Conservation (phyloP, 2,888 invertebrate genomes). For the Latrodectus hesperus region DNA sequence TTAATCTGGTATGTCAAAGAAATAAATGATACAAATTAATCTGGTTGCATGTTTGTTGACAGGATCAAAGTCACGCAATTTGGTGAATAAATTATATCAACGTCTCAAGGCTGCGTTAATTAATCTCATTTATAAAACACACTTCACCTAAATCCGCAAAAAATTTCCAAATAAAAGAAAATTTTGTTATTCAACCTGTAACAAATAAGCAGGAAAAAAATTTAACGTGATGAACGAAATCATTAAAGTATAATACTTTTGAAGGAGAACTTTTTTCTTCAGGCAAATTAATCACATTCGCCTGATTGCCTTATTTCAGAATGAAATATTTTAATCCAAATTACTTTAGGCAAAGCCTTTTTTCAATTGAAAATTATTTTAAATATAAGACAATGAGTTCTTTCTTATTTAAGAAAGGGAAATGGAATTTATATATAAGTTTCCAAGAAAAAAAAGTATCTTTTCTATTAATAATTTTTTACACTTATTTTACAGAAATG, state of each 20-base stretch:
- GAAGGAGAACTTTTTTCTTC: neutral
- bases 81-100: conserved; percentile 23
- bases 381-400: neutral
- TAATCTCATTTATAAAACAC: conserved; percentile 12
- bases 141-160: too few species aligned
- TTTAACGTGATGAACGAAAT: conserved; percentile 5
- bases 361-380: neutral
- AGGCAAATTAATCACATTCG: neutral
- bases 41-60: conserved; percentile 29
- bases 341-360: conserved; percentile 5
- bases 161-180: too few species aligned
- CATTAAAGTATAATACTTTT: conserved; percentile 24
- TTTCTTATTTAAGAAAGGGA: too few species aligned
- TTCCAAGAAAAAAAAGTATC: too few species aligned
- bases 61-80: conserved; percentile 28
- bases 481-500: too few species aligned
- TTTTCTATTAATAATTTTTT: too few species aligned
- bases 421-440: too few species aligned
- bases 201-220: conserved; percentile 19
- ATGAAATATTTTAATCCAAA: conserved; percentile 17
- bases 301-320: conserved; percentile 8
- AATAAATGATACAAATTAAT: conserved; percentile 25
- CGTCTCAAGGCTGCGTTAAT: conserved; percentile 24
- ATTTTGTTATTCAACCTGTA: neutral
- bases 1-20: conserved; percentile 19